Percentiles rank a stretch among this genome's conserved stretches.
Evolutionary conservation across 2,888 invertebrate species (phyloP).

Genomic region (Myopa tessellatipennis): DNA sequence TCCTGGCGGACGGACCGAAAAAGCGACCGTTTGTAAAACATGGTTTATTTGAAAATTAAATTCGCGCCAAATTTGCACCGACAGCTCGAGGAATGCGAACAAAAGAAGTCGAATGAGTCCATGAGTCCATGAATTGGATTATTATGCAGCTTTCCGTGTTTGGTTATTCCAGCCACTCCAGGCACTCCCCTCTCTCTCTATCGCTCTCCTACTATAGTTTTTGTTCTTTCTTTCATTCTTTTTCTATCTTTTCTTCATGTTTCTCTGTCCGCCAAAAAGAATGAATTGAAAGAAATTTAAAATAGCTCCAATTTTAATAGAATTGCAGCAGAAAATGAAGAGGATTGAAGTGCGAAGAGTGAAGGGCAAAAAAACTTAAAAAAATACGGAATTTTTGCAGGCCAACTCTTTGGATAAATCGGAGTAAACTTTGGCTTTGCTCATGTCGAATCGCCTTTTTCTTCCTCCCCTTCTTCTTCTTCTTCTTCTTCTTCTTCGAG

Average conservation of each 20-base stretch:
- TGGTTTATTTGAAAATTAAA: slow-evolving; percentile 37
- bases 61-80: slow-evolving; percentile 37
- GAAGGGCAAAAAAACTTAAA: background rate
- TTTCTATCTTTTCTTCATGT: background rate
- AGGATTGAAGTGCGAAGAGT: background rate
- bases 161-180: background rate
- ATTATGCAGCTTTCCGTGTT: slow-evolving; percentile 33
- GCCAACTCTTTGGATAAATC: slow-evolving; percentile 24
- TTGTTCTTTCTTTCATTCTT: background rate
- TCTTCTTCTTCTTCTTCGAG: background rate
- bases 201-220: background rate
- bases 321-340: slow-evolving; percentile 3
- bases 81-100: slow-evolving; percentile 31
- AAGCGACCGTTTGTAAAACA: slow-evolving; percentile 20
- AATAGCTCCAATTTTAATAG: slow-evolving; percentile 23
- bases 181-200: background rate
- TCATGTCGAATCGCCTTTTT: background rate
- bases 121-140: slow-evolving; percentile 40
- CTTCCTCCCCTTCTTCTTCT: background rate
- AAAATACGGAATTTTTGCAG: background rate
- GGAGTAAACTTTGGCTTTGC: slow-evolving; percentile 9
- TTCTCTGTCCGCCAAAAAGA: slow-evolving; percentile 1
- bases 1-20: background rate
- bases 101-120: too few relatives aligned
- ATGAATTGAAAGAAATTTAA: background rate